phyloP scores from a whole-genome alignment of 2,888 invertebrate species.

The Drosophila dives region DNA sequence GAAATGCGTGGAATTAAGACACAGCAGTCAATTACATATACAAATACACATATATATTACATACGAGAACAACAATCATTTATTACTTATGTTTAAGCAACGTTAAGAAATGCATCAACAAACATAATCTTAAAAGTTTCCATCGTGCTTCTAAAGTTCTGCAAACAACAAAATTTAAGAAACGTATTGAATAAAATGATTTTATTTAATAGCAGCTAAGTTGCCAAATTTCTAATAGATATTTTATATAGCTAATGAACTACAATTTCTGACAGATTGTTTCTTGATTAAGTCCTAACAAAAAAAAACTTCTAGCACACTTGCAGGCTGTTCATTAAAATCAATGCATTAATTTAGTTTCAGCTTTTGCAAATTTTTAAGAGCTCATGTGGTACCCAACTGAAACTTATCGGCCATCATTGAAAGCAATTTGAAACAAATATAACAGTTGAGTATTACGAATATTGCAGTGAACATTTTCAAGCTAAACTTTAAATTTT shows the following conservation, averaged over 20 bases:
- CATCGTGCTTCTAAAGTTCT: conserved; percentile 14
- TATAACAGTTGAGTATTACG: neutral
- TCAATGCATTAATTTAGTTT: neutral
- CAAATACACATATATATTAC: conserved; percentile 1
- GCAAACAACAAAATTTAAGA: neutral
- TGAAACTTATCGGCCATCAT: neutral
- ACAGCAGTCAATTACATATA: conserved; percentile 51
- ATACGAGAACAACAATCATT: conserved; percentile 14
- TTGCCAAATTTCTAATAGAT: conserved; percentile 1
- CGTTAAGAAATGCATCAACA: conserved; percentile 22
- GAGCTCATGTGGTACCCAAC: neutral
- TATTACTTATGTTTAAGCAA: conserved; percentile 51
- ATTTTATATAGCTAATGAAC: neutral
- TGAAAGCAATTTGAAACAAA: neutral
- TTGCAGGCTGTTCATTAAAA: neutral
- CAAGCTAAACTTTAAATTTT: neutral
- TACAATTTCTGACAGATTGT: neutral
- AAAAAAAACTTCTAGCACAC: no score
- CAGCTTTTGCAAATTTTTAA: neutral
- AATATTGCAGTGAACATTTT: neutral
- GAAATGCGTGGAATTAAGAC: conserved; percentile 28
- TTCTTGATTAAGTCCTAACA: neutral
- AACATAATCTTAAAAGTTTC: conserved; percentile 17
- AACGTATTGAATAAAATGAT: conserved; percentile 17
- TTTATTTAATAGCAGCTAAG: neutral